Base-by-base conservation (phyloP, 2,888 invertebrate genomes). In the Empis stercorea region DNA sequence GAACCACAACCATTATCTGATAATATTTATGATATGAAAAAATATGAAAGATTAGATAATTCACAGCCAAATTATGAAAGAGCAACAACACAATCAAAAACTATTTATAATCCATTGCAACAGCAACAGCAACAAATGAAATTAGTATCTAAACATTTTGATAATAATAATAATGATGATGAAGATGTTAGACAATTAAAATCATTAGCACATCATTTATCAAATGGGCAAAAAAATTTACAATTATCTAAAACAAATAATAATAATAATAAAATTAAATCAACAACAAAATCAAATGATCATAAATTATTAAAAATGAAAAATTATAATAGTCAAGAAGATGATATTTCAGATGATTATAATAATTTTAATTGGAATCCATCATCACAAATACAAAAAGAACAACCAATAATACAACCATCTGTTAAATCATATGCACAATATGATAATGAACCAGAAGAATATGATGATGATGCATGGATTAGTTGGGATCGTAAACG, bases 141-240 rank as follows among this genome's bases (percentile, higher is more conserved):
- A 30, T 5, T 30, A 44, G 14, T 39, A 48, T n/a, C 40, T 46
- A 13, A 48, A 52, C 10, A 42, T 42, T 20, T 10, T 27, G 68
- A 71, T 36, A 60, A n/a, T n/a, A n/a, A n/a, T n/a, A n/a, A n/a
- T n/a, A n/a, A 68, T 42, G 80, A 80, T 54, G 81, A 82, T 55
- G 78, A 80, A 62, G 79, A 80, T 49, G 81, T 79, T 1, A 70
- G 74, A 48, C 79, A 81, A 58, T 61, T 81, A 45, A 80, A 80
- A 60, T 76, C 77, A 44, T 61, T 81, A 50, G 75, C 77, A 2
- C 73, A 72, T 34, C 73, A 30, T 55, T 72, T n/a, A n/a, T n/a
- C n/a, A 72, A 73, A 53, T 27, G 9, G 4, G 7, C 23, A 27
- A 27, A n/a, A n/a, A n/a, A 27, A 27, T 27, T 27, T 27, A 27